phyloP scores from a whole-genome alignment of 92 coral and sea anemone species.

The Porites evermanni region DNA sequence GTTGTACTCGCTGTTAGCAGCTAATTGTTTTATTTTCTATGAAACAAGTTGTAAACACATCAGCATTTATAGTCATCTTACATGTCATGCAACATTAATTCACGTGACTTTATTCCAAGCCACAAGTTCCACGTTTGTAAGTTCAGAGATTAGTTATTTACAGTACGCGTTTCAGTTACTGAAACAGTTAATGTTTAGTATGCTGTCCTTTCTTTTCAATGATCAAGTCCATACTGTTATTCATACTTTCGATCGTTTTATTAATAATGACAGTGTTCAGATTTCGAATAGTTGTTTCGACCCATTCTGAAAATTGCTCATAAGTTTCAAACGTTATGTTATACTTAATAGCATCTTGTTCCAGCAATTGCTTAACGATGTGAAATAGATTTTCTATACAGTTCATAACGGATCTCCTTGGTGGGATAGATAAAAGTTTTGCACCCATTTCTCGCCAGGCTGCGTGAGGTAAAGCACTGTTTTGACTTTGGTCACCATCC shows the following conservation, averaged over 20 bases:
- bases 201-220: conserved; percentile 14
- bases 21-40: background rate
- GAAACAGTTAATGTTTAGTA: conserved; percentile 41
- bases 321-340: conserved; percentile 14
- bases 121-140: too few species aligned
- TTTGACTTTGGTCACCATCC: conserved; percentile 27
- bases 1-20: too few species aligned
- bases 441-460: background rate
- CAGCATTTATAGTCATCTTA: background rate
- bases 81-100: too few species aligned
- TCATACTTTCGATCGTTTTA: conserved; percentile 46
- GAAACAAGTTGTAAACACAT: conserved; percentile 1
- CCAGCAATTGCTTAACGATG: background rate
- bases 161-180: too few species aligned
- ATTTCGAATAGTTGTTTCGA: background rate
- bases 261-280: conserved; percentile 41
- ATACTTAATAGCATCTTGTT: background rate
- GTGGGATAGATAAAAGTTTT: background rate
- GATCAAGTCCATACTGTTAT: conserved; percentile 40
- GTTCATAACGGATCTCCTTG: conserved; percentile 22
- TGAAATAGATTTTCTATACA: background rate
- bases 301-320: background rate
- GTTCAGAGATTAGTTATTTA: too few species aligned
- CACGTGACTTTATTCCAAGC: too few species aligned
- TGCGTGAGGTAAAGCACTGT: background rate